phyloP scores from a whole-genome alignment of 2,797 vertebrate genomes.

The Hydrolagus colliei region DNA sequence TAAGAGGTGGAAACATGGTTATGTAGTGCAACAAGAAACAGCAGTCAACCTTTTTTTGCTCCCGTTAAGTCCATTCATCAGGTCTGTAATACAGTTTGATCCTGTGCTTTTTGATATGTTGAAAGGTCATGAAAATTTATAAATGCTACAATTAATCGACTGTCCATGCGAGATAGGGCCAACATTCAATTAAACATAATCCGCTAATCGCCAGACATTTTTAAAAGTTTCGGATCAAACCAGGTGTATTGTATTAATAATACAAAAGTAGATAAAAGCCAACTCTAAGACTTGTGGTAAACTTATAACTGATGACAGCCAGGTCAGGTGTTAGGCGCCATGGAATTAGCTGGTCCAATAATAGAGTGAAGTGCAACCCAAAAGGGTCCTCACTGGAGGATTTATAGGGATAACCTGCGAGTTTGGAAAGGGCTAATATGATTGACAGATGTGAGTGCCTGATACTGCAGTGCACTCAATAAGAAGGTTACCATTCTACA shows the following conservation, averaged over 20 bases:
- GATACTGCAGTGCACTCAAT: neutral
- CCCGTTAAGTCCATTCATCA: neutral
- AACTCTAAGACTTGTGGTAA: neutral
- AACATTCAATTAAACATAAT: neutral
- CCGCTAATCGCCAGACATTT: too few relatives aligned
- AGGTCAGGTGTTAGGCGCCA: neutral
- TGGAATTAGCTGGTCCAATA: neutral
- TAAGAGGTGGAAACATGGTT: neutral
- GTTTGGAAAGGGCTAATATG: neutral
- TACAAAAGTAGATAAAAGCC: neutral
- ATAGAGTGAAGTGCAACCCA: neutral
- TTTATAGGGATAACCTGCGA: neutral
- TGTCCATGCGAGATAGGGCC: neutral
- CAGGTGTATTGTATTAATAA: neutral
- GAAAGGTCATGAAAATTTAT: neutral
- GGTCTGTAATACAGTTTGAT: neutral
- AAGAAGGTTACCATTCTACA: neutral
- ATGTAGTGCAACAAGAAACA: neutral
- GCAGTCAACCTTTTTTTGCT: neutral
- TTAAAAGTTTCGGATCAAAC: neutral
- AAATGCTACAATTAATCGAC: neutral
- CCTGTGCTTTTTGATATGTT: neutral
- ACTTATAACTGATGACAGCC: neutral
- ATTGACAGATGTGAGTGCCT: neutral
- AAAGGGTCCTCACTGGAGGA: neutral